phyloP scores from a whole-genome alignment of 2,888 invertebrate genomes.

The Thera obeliscata region DNA sequence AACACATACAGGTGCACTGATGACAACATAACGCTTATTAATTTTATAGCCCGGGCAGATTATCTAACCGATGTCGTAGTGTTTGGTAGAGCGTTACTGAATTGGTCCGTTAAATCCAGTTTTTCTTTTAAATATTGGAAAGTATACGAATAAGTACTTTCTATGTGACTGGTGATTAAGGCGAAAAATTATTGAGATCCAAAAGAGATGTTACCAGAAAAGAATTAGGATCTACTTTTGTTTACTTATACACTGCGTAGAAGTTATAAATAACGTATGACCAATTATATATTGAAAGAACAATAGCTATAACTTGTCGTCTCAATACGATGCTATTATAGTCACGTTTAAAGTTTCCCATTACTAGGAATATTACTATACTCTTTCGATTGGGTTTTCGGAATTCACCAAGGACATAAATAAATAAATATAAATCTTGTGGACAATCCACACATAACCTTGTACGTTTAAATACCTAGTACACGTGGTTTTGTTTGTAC shows the following conservation, averaged over 20 bases:
- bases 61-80: constrained; percentile 37
- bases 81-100: constrained; percentile 31
- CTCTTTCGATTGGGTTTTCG: constrained; percentile 4
- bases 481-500: constrained; percentile 50
- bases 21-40: constrained; percentile 39
- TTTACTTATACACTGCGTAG: constrained; percentile 2
- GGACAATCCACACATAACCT: too few species aligned
- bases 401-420: too few species aligned
- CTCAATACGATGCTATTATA: constrained; percentile 4
- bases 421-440: too few species aligned
- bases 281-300: constrained; percentile 13
- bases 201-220: background rate
- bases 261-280: constrained; percentile 6
- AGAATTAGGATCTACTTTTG: background rate
- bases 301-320: constrained; percentile 4
- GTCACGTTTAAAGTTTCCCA: constrained; percentile 8
- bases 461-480: constrained; percentile 43
- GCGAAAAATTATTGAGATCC: background rate
- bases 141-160: background rate
- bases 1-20: constrained; percentile 46
- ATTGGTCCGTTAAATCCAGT: constrained; percentile 26
- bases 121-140: constrained; percentile 3
- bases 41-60: constrained; percentile 36
- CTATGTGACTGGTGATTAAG: too few species aligned
- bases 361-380: constrained; percentile 2